phyloP scores from a whole-genome alignment of 2,888 invertebrate species.

The Heliconius hortense region DNA sequence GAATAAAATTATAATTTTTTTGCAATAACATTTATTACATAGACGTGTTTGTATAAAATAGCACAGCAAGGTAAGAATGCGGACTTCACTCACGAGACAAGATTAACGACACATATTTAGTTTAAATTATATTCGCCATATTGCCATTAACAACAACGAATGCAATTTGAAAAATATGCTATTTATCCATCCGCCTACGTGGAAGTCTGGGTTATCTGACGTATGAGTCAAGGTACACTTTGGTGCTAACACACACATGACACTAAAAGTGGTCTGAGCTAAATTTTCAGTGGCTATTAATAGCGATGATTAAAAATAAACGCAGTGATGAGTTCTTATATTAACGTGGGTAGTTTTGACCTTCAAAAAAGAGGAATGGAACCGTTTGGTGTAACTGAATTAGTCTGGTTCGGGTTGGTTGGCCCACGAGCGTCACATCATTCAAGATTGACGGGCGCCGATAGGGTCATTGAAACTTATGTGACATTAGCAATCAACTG shows the following conservation, averaged over 20 bases:
- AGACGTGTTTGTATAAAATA: conserved; percentile 5
- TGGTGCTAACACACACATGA: conserved; percentile 33
- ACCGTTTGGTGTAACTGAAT: conserved; percentile 58
- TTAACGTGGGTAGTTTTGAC: conserved; percentile 66
- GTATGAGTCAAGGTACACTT: conserved; percentile 40
- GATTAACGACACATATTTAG: conserved; percentile 27
- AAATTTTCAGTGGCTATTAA: conserved; percentile 64
- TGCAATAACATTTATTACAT: neutral
- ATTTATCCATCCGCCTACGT: conserved; percentile 31
- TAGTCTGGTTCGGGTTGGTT: conserved; percentile 56
- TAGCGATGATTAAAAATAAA: conserved; percentile 69
- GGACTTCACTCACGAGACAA: conserved; percentile 30
- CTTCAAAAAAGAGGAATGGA: conserved; percentile 64
- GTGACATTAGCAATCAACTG: conserved; percentile 51
- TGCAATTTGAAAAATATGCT: conserved; percentile 37
- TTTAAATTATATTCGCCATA: conserved; percentile 27
- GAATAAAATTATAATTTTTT: neutral
- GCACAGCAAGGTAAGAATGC: conserved; percentile 1
- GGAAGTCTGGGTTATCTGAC: conserved; percentile 37
- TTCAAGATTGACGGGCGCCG: conserved; percentile 60
- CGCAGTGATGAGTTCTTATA: conserved; percentile 60
- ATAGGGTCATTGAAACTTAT: conserved; percentile 49
- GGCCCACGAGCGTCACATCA: conserved; percentile 47
- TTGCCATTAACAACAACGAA: conserved; percentile 25
- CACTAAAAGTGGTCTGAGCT: conserved; percentile 60